Evolutionary conservation across 2,113 vertebrate genomes (phyloP).

Genomic region (Bubo scandiacus): DNA sequence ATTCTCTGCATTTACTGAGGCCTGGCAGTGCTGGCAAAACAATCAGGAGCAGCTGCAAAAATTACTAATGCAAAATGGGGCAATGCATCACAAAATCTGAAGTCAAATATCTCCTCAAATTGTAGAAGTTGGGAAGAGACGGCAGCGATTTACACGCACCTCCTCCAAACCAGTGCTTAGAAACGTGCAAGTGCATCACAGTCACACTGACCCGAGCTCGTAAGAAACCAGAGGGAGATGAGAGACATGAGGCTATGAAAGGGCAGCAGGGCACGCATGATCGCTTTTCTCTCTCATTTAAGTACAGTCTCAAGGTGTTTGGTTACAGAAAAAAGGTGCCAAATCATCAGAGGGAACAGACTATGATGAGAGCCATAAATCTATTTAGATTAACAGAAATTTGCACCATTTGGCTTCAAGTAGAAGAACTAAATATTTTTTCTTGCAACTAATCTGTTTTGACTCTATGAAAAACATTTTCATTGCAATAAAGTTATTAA

Average conservation of each 20-base stretch:
- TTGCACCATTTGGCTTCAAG: conserved; percentile 43
- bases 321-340: conserved; percentile 10
- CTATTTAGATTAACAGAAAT: conserved; percentile 52
- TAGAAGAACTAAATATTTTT: conserved; percentile 56
- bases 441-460: conserved; percentile 59
- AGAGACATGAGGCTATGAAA: background rate
- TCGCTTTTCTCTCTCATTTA: background rate
- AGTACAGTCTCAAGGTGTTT: background rate
- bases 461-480: conserved; percentile 64
- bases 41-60: conserved; percentile 64
- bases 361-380: conserved; percentile 43
- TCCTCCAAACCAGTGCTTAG: background rate
- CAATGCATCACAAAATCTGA: background rate
- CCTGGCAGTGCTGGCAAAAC: conserved; percentile 16
- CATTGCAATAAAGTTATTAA: conserved; percentile 65
- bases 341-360: conserved; percentile 22
- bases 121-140: background rate
- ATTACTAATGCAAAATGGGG: conserved; percentile 22
- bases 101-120: background rate
- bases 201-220: background rate
- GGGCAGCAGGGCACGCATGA: accelerated
- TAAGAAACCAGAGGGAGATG: background rate
- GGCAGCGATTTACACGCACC: accelerated
- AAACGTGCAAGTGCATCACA: accelerated
- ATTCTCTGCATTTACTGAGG: conserved; percentile 39